Evolutionary conservation across 2,797 vertebrate genomes (phyloP).

Genomic region (Myotis daubentonii): DNA sequence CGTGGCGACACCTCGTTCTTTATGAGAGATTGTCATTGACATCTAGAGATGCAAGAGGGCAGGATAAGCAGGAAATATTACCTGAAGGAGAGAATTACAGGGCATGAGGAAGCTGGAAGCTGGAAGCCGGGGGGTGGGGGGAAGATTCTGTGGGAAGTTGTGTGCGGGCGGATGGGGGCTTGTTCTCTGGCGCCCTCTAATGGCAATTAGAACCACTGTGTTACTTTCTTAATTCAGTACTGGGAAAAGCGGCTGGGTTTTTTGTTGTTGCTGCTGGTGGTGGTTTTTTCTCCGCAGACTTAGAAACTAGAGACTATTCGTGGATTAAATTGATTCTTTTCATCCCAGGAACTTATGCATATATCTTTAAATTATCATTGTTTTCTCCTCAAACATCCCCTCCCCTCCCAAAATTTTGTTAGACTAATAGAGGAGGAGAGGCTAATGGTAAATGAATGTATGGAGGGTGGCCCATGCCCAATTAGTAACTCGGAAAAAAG

Average conservation of each 20-base stretch:
- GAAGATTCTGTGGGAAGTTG: constrained; percentile 18
- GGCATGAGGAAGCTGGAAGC: constrained; percentile 30
- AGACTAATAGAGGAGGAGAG: not conserved
- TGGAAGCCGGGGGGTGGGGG: constrained; percentile 5
- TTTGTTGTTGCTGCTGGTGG: constrained; percentile 45
- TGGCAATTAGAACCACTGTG: constrained; percentile 16
- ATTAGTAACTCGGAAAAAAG: not conserved
- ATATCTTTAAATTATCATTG: constrained; percentile 13
- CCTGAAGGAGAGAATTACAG: constrained; percentile 63
- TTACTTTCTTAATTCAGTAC: constrained; percentile 24
- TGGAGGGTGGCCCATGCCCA: not conserved
- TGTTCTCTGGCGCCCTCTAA: constrained; percentile 83
- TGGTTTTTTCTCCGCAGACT: constrained; percentile 21
- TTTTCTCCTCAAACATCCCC: not conserved
- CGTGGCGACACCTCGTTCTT: constrained; percentile 3
- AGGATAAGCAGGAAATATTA: constrained; percentile 52
- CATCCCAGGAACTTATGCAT: constrained; percentile 32
- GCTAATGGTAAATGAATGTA: not conserved
- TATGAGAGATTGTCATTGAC: constrained; percentile 1
- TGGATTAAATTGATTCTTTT: constrained; percentile 44
- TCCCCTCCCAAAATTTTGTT: constrained; percentile 6
- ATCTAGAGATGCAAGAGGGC: constrained; percentile 34
- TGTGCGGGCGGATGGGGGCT: not conserved
- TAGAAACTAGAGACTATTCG: constrained; percentile 23
- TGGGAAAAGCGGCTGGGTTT: constrained; percentile 60